These are phyloP conservation scores for Lordiphosa clarofinis DNA, from an alignment of 1,140 invertebrate species.

Conservation along the genomic window DNA sequence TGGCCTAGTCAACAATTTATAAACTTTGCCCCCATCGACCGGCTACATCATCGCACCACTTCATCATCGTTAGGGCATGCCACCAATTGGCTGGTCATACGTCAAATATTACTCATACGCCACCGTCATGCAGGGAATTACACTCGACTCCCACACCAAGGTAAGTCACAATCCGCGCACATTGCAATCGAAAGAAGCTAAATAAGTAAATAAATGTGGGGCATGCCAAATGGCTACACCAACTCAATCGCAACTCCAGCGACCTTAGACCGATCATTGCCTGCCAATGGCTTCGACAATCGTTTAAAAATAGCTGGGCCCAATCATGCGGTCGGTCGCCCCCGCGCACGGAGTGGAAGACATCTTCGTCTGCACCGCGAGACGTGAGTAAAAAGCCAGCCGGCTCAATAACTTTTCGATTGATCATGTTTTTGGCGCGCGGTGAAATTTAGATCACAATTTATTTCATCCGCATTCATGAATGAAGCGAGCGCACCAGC, in stretches of 20 bases:
- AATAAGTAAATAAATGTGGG: conserved; percentile 2
- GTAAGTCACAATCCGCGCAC: conserved; percentile 5
- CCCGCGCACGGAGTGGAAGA: not conserved
- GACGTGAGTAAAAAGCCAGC: not conserved
- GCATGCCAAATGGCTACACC: not conserved
- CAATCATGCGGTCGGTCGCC: conserved; percentile 40
- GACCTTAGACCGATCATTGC: conserved; percentile 7
- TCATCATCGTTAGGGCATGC: conserved; percentile 4
- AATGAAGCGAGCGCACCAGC: conserved; percentile 21
- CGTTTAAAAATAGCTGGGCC: conserved; percentile 57
- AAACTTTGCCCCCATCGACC: not conserved
- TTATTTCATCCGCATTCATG: conserved; percentile 12
- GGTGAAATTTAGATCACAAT: conserved; percentile 54
- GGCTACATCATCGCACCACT: not conserved
- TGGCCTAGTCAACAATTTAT: no score
- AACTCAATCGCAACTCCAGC: conserved; percentile 1
- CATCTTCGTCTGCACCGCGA: not conserved
- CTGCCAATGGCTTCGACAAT: conserved; percentile 32
- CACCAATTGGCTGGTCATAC: conserved; percentile 12
- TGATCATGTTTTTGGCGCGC: conserved; percentile 54
- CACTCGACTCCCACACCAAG: conserved; percentile 17
- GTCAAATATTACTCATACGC: conserved; percentile 64
- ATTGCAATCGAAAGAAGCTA: conserved; percentile 11
- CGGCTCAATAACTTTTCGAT: conserved; percentile 54
- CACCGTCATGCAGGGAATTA: conserved; percentile 35